These are phyloP conservation scores for Pseudeuparius sepicola DNA, from an alignment of 2,888 invertebrate species.

Conservation along the genomic window DNA sequence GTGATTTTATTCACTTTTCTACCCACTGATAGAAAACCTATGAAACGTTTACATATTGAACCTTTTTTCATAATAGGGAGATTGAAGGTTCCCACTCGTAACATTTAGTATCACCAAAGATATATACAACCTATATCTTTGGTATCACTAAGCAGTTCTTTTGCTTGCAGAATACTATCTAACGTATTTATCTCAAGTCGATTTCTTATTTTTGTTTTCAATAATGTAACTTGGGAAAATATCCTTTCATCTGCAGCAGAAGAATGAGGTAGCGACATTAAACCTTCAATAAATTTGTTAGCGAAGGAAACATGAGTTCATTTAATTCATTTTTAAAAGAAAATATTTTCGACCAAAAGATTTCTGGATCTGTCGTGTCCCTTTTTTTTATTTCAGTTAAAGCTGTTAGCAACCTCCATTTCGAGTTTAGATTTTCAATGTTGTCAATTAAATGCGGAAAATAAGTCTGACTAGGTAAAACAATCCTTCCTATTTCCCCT, in stretches of 20 bases:
- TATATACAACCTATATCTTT: no score
- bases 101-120: slow-evolving; percentile 1
- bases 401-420: background rate
- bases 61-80: slow-evolving; percentile 2
- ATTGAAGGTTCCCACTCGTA: background rate
- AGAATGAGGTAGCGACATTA: no score
- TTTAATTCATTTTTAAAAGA: slow-evolving; percentile 3
- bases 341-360: slow-evolving; percentile 7
- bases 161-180: background rate
- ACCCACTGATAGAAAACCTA: no score
- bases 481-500: slow-evolving; percentile 5
- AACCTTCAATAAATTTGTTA: no score
- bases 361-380: slow-evolving; percentile 4
- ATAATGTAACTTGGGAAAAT: slow-evolving; percentile 6
- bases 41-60: no score
- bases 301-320: slow-evolving; percentile 3
- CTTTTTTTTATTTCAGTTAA: slow-evolving; percentile 6
- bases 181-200: slow-evolving; percentile 2
- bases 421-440: slow-evolving; percentile 5
- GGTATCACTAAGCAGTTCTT: no score
- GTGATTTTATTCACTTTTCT: no score
- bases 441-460: slow-evolving; percentile 2
- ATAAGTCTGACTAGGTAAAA: background rate
- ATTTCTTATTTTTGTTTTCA: slow-evolving; percentile 7
- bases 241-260: slow-evolving; percentile 2